Evolutionary conservation across 2,113 vertebrate species (phyloP), one percentile per base, ranked within the genome.

Genomic region (Syrmaticus mikado): DNA sequence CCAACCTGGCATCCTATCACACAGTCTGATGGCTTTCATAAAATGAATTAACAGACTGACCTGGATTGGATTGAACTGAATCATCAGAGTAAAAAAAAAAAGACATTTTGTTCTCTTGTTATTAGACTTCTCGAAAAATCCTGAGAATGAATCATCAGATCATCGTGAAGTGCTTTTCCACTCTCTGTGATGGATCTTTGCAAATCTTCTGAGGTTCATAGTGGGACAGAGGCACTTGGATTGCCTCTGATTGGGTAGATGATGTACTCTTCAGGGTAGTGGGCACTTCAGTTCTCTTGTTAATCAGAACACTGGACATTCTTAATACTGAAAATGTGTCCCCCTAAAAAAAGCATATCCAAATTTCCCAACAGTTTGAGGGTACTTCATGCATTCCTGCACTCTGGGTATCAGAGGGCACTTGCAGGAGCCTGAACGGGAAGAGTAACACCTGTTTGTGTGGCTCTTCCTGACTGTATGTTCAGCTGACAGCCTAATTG

Each of bases 381-480:
- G 6, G 25, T 43, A 38, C 27, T 30, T 32, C 48, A 32, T 30
- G 45, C 15, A 81, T 81, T 72, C 20, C 6, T 45, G 7, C 45
- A 19, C 14, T 28, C 45, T 62, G 40, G 24, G 13, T 10, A 71
- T 16, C 7, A 79, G 38, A 48, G 43, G 22, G 19, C 8, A 34
- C 12, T 22, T 41, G 25, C 38, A 67, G 45, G 6, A 21, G 9
- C 27, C 30, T 61, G 53, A 61, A 21, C 14, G 6, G 65, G 28
- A 70, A 28, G 61, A 76, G 40, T 14, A 68, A 46, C 6, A 8
- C 18, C n/a, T 12, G 65, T 8, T 50, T 27, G 8, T 3, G 30
- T 22, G 30, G 22, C 32, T 27, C 25, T n/a, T 78, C 20, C 34
- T 66, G 30, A 21, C 53, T 0, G 0, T 14, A 20, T 52, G 28